phyloP scores from a whole-genome alignment of 2,888 invertebrate genomes.

The Melieria picta region DNA sequence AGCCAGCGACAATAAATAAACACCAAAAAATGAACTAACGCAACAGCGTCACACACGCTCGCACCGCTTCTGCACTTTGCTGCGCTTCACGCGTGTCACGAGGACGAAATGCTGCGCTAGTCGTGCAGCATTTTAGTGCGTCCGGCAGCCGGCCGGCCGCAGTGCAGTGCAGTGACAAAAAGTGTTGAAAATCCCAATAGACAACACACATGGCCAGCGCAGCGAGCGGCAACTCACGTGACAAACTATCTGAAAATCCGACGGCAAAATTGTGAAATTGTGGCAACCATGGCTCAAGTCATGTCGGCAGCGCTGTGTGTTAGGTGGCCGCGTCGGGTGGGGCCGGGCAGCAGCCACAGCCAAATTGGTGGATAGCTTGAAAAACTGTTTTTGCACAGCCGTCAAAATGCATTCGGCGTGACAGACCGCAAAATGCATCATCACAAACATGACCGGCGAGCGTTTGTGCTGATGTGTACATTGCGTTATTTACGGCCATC shows the following conservation, averaged over 20 bases:
- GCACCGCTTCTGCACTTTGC: conserved; percentile 9
- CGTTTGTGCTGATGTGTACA: conserved; percentile 49
- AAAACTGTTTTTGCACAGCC: conserved; percentile 58
- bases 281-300: conserved; percentile 12
- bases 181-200: conserved; percentile 30
- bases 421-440: conserved; percentile 67
- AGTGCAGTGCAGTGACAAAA: conserved; percentile 22
- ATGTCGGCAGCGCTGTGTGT: neutral
- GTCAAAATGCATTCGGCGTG: conserved; percentile 65
- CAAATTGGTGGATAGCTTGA: conserved; percentile 62
- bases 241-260: conserved; percentile 42
- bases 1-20: conserved; percentile 30
- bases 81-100: conserved; percentile 34
- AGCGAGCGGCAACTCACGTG: conserved; percentile 13
- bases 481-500: conserved; percentile 31
- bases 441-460: conserved; percentile 64
- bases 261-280: conserved; percentile 33
- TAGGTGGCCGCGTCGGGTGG: conserved; percentile 14
- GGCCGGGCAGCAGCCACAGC: conserved; percentile 43
- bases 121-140: conserved; percentile 35
- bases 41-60: conserved; percentile 20
- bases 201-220: conserved; percentile 22
- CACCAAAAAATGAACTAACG: conserved; percentile 31
- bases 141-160: conserved; percentile 41
- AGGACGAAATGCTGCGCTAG: conserved; percentile 48